phyloP scores from a whole-genome alignment of 1,140 invertebrate species.

The Drosophila carrolli region DNA sequence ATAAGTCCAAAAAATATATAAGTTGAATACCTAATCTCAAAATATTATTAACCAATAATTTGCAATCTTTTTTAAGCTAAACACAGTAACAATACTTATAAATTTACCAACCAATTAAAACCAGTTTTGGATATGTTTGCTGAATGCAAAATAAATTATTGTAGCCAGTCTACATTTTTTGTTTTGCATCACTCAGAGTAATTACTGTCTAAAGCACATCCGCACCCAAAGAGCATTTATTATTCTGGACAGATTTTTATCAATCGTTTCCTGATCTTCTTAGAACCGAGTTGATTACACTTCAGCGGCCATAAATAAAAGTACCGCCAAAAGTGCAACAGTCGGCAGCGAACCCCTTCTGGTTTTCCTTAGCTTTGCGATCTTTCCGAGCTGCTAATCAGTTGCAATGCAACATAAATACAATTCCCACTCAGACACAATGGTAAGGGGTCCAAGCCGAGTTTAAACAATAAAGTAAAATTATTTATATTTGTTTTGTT shows the following conservation, averaged over 20 bases:
- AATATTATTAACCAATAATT: too few species aligned
- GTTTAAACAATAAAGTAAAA: slow-evolving; percentile 77
- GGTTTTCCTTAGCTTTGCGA: neutral
- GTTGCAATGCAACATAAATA: slow-evolving; percentile 49
- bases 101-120: too few species aligned
- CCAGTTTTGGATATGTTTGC: too few species aligned
- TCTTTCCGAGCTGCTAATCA: slow-evolving; percentile 37
- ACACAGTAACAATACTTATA: too few species aligned
- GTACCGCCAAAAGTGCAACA: slow-evolving; percentile 47
- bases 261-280: slow-evolving; percentile 1
- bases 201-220: too few species aligned
- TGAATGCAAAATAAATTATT: too few species aligned
- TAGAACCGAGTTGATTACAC: neutral
- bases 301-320: slow-evolving; percentile 55
- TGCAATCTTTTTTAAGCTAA: too few species aligned
- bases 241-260: slow-evolving; percentile 1
- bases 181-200: too few species aligned
- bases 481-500: slow-evolving; percentile 71
- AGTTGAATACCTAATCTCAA: too few species aligned
- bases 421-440: slow-evolving; percentile 21
- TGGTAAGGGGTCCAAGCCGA: slow-evolving; percentile 11
- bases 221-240: neutral
- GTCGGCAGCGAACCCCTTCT: slow-evolving; percentile 27
- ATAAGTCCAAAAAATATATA: too few species aligned
- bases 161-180: too few species aligned